A percentile compares a stretch with the other conserved stretches of the same genome.
Evolutionary conservation across 2,797 vertebrate genomes (phyloP).

Genomic region (Myotis vivesi): DNA sequence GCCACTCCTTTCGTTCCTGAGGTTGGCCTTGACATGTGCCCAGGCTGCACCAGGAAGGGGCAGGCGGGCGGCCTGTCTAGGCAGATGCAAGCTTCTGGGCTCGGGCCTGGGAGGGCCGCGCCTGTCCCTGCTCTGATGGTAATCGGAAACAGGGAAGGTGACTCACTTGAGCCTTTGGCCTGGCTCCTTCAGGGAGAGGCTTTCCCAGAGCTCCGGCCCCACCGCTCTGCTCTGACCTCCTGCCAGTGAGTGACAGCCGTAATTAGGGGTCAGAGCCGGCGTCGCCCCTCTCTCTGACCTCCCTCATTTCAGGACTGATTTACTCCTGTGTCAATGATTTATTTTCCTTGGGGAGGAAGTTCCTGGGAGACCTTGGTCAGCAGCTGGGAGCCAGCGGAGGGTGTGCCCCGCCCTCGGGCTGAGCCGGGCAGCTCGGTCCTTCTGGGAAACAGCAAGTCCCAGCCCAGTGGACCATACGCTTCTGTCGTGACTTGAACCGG

Average conservation of each 20-base stretch:
- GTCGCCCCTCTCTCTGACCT: neutral
- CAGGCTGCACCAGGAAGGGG: neutral
- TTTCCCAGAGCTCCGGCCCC: slow-evolving; percentile 1
- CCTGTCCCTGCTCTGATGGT: slow-evolving; percentile 8
- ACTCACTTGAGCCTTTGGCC: slow-evolving; percentile 68
- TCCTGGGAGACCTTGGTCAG: slow-evolving; percentile 63
- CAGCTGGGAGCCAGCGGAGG: neutral
- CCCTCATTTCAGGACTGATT: neutral
- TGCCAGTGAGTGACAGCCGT: neutral
- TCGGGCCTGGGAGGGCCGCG: slow-evolving; percentile 36
- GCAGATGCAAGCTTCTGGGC: slow-evolving; percentile 24
- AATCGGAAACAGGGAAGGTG: neutral
- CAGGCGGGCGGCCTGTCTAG: slow-evolving; percentile 51
- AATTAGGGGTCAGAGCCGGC: slow-evolving; percentile 37
- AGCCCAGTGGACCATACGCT: slow-evolving; percentile 52
- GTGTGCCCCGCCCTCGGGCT: neutral
- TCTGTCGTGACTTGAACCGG: slow-evolving; percentile 62
- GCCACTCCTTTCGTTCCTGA: neutral
- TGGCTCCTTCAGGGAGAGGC: slow-evolving; percentile 53
- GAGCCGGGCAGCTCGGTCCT: neutral
- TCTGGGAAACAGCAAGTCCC: slow-evolving; percentile 59
- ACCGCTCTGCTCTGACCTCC: neutral
- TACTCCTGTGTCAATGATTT: slow-evolving; percentile 32
- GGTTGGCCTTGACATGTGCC: neutral
- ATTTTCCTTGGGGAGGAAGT: slow-evolving; percentile 44